phyloP scores from a whole-genome alignment of 2,888 invertebrate species.

The Ramazzottius varieornatus region DNA sequence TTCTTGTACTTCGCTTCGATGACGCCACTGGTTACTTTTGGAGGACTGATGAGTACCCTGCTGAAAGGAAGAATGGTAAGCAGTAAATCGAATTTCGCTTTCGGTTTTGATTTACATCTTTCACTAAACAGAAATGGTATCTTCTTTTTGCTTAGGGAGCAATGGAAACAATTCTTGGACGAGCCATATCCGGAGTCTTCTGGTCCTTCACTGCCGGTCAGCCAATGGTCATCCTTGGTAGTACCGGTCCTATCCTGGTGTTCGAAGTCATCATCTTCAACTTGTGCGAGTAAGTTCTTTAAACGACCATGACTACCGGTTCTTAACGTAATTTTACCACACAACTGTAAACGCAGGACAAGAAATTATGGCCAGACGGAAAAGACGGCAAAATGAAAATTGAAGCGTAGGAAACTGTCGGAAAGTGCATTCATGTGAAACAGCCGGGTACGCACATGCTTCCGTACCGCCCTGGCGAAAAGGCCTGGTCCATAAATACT shows the following conservation, averaged over 20 bases:
- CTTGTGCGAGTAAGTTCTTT: constrained; percentile 14
- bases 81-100: no score
- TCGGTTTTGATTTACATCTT: not conserved
- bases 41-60: constrained; percentile 28
- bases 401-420: no score
- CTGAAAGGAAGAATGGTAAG: constrained; percentile 27
- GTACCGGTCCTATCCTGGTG: constrained; percentile 27
- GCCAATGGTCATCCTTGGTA: constrained; percentile 25
- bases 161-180: constrained; percentile 25
- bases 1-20: constrained; percentile 29
- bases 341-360: not conserved
- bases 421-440: no score
- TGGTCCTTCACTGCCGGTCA: constrained; percentile 25
- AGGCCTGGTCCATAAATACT: no score
- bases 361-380: not conserved
- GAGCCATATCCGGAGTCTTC: constrained; percentile 16
- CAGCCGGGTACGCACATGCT: no score
- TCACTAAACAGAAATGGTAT: not conserved
- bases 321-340: not conserved
- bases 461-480: no score
- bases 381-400: no score
- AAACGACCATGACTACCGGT: no score
- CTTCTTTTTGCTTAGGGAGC: constrained; percentile 23
- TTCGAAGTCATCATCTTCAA: constrained; percentile 26
- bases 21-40: constrained; percentile 30